Evolutionary conservation across 2,888 invertebrate genomes (phyloP).

Genomic region (Stenodema calcarata): DNA sequence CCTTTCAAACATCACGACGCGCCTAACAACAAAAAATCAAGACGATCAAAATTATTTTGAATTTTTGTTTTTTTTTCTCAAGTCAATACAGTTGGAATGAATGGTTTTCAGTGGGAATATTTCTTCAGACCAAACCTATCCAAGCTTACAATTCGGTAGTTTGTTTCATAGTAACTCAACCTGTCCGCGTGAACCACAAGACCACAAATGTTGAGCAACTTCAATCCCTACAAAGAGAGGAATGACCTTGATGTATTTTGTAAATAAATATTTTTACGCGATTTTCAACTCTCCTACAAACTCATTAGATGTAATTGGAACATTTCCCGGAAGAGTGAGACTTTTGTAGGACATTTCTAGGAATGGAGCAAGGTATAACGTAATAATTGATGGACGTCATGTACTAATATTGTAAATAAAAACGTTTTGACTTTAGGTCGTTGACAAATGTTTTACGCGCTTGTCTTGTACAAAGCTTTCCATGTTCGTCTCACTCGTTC

Average conservation of each 20-base stretch:
- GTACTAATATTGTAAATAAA: constrained; percentile 5
- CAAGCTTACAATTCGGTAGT: too few relatives aligned
- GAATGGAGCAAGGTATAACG: constrained; percentile 1
- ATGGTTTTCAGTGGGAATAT: too few relatives aligned
- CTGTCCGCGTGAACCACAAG: too few relatives aligned
- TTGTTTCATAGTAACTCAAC: too few relatives aligned
- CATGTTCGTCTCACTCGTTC: neutral
- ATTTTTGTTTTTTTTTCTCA: too few relatives aligned
- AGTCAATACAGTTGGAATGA: too few relatives aligned
- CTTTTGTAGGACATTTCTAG: neutral
- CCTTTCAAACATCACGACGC: too few relatives aligned
- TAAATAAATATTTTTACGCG: neutral
- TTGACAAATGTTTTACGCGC: neutral
- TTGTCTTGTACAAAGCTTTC: neutral
- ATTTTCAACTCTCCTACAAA: neutral
- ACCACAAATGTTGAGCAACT: too few relatives aligned
- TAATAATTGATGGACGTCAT: neutral
- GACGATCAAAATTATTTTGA: too few relatives aligned
- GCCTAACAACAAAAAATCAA: too few relatives aligned
- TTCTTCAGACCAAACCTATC: too few relatives aligned
- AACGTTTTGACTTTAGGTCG: neutral
- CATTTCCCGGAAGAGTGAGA: constrained; percentile 1
- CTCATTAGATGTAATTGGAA: neutral
- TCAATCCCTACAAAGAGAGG: neutral
- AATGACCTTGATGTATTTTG: neutral